A percentile compares a stretch with the other conserved stretches of the same genome.
phyloP scores from a whole-genome alignment of 1,140 invertebrate genomes.

The Brachionus rubens region DNA sequence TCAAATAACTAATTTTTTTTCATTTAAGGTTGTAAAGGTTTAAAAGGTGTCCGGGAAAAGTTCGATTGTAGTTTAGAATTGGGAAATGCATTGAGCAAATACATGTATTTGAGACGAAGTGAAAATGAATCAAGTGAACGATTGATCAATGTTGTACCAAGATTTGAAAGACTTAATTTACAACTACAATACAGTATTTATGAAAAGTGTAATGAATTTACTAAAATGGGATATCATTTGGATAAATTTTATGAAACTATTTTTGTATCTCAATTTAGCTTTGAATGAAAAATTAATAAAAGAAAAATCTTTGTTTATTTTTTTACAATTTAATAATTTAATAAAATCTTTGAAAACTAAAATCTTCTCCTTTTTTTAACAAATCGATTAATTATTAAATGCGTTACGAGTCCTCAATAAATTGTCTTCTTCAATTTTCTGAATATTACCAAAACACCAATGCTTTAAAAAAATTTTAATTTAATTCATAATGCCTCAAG shows the following conservation, averaged over 20 bases:
- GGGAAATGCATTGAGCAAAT: constrained; percentile 7
- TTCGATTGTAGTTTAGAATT: constrained; percentile 43
- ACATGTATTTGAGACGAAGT: constrained; percentile 40
- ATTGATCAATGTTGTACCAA: not conserved
- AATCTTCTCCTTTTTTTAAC: too few species aligned
- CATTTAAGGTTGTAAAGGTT: constrained; percentile 17
- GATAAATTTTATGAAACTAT: constrained; percentile 42
- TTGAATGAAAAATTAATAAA: too few species aligned
- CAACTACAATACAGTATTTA: not conserved
- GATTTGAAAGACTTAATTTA: constrained; percentile 32
- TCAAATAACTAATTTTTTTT: not conserved
- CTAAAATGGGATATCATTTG: constrained; percentile 18
- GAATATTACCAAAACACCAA: too few species aligned
- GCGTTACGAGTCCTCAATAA: too few species aligned
- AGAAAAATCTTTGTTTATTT: too few species aligned
- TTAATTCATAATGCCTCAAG: too few species aligned
- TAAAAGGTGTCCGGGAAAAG: not conserved
- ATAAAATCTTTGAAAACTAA: too few species aligned
- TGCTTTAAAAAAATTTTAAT: too few species aligned
- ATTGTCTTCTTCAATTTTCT: too few species aligned
- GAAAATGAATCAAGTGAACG: constrained; percentile 40
- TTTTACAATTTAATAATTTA: too few species aligned
- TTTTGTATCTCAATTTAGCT: constrained; percentile 10
- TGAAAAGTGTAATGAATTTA: constrained; percentile 1
- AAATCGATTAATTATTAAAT: too few species aligned